phyloP scores from a whole-genome alignment of 2,797 vertebrate genomes.

The Valencia hispanica region DNA sequence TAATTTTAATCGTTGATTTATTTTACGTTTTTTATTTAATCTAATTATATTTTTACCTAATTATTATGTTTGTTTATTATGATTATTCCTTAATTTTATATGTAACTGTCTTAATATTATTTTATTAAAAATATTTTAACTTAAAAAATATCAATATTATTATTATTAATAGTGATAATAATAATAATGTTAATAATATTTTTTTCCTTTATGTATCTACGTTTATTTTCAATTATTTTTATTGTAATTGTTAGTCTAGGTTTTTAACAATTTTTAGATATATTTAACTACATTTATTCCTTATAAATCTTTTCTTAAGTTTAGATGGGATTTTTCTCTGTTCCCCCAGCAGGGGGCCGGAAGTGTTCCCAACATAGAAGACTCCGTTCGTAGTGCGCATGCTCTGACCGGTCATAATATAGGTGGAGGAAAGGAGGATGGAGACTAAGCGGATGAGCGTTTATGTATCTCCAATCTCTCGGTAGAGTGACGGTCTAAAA shows the following conservation, averaged over 20 bases:
- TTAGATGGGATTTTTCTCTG: neutral
- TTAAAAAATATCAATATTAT: no score
- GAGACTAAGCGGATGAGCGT: neutral
- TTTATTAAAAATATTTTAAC: no score
- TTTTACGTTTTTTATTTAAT: no score
- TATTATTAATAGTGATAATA: neutral
- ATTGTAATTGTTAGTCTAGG: neutral
- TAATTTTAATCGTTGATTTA: no score
- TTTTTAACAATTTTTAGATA: neutral
- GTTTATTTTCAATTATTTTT: neutral
- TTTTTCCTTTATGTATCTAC: no score
- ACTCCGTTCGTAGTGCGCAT: slow-evolving; percentile 8
- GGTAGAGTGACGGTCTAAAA: neutral
- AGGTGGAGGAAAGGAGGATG: neutral
- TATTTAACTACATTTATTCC: neutral
- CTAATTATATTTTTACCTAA: no score
- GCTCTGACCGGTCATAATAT: slow-evolving; percentile 25
- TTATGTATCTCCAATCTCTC: neutral
- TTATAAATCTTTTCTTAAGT: neutral
- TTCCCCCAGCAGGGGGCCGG: slow-evolving; percentile 39
- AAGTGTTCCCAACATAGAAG: neutral
- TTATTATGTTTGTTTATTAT: no score
- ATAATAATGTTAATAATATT: neutral
- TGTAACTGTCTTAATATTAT: no score
- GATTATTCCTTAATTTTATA: no score